phyloP scores from a whole-genome alignment of 2,888 invertebrate species.

The Aphelenchoides bicaudatus region DNA sequence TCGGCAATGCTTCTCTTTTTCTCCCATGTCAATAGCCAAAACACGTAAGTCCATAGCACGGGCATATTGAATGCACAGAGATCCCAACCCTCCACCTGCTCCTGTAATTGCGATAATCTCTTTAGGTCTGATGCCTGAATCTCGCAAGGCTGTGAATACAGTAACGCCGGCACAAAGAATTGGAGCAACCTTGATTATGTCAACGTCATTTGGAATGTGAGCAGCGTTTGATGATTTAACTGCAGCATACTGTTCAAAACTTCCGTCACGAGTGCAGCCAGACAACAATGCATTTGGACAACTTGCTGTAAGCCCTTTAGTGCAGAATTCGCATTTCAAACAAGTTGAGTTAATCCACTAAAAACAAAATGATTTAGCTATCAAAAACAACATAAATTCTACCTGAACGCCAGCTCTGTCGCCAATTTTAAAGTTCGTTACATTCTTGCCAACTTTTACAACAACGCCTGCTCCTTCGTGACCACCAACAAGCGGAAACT shows the following conservation, averaged over 20 bases:
- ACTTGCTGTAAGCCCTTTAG: conserved; percentile 36
- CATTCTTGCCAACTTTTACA: conserved; percentile 32
- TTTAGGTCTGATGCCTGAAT: conserved; percentile 37
- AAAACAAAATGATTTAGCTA: conserved; percentile 17
- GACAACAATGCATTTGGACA: conserved; percentile 33
- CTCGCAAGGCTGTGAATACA: conserved; percentile 41
- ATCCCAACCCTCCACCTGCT: conserved; percentile 45
- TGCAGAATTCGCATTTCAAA: conserved; percentile 41
- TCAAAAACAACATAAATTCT: conserved; percentile 11
- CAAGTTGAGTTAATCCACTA: conserved; percentile 42
- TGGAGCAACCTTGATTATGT: conserved; percentile 38
- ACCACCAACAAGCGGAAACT: conserved; percentile 30
- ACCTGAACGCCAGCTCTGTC: conserved; percentile 34
- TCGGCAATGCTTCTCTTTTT: conserved; percentile 30
- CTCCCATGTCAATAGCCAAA: conserved; percentile 37
- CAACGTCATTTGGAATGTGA: conserved; percentile 28
- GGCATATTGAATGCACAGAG: conserved; percentile 41
- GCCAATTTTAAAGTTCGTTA: conserved; percentile 34
- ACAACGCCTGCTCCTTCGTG: conserved; percentile 35
- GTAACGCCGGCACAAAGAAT: conserved; percentile 44
- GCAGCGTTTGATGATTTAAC: conserved; percentile 37
- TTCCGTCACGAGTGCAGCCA: conserved; percentile 28
- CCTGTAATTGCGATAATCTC: conserved; percentile 42
- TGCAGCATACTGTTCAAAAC: conserved; percentile 42
- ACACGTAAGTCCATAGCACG: conserved; percentile 41